phyloP scores from a whole-genome alignment of 2,888 invertebrate species.

The Chalcis sispes region DNA sequence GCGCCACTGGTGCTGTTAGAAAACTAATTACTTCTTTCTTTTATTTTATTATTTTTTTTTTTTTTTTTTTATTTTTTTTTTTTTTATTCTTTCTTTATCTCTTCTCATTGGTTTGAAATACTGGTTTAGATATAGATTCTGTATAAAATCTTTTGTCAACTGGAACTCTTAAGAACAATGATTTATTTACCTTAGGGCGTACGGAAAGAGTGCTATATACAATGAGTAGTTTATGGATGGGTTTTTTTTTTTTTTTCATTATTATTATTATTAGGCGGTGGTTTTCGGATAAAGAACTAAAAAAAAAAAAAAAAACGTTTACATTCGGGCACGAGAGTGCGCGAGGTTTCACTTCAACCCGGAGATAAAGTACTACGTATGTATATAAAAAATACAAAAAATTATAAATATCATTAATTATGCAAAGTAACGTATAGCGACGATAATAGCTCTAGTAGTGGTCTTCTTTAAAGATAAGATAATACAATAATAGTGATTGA shows the following conservation, averaged over 20 bases:
- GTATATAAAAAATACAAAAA: slow-evolving; percentile 27
- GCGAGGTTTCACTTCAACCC: slow-evolving; percentile 33
- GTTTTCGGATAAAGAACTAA: slow-evolving; percentile 30
- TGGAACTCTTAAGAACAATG: slow-evolving; percentile 73
- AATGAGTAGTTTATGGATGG: slow-evolving; percentile 52
- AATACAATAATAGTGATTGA: slow-evolving; percentile 31
- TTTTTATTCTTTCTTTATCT: slow-evolving; percentile 58
- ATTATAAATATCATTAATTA: slow-evolving; percentile 43
- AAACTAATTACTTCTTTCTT: slow-evolving; percentile 72
- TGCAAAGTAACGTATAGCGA: slow-evolving; percentile 30
- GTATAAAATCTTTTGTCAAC: slow-evolving; percentile 74
- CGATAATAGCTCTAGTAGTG: slow-evolving; percentile 2
- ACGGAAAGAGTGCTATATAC: slow-evolving; percentile 65
- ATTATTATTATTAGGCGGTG: slow-evolving; percentile 39
- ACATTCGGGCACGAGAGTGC: slow-evolving; percentile 35
- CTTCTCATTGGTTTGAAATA: slow-evolving; percentile 75
- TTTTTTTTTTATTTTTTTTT: slow-evolving; percentile 61
- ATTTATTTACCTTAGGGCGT: slow-evolving; percentile 66
- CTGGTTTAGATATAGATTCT: slow-evolving; percentile 74
- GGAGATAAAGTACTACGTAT: slow-evolving; percentile 23
- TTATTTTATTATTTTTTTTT: slow-evolving; percentile 59
- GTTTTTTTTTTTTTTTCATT: slow-evolving; percentile 33
- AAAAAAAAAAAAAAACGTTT: slow-evolving; percentile 33
- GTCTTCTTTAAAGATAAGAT: slow-evolving; percentile 17
- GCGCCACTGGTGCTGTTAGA: slow-evolving; percentile 69